Evolutionary conservation across 2,797 vertebrate genomes (phyloP), one percentile per base, ranked within the genome.

Genomic region (Gambusia yucatana): DNA sequence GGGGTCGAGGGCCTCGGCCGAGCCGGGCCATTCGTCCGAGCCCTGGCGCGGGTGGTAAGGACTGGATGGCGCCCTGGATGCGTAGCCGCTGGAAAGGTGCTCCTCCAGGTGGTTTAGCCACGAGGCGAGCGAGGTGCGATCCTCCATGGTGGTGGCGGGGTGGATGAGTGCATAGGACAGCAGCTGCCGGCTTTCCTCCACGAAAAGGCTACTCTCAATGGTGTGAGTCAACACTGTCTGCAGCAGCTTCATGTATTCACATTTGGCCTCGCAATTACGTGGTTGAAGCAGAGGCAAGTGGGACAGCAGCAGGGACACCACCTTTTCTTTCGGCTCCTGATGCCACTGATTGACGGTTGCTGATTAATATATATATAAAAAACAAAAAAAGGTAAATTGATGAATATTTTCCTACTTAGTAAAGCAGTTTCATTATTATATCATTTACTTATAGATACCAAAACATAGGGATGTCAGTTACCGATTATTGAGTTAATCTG

Each of bases 151-250:
- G 93, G 98, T 98, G 88, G 98, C 98, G 0, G 98, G 98, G 89
- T 98, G 98, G 91, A 99, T 99, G 88, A 99, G 98, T n/a, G 98
- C 98, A 0, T 99, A 98, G 82, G 98, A 98, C 6, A 99, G 96
- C 86, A 99, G 96, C 94, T 99, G 98, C 73, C 98, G 95, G 92
- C 97, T 98, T 94, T 99, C 98, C 91, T 99, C 98, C 25, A 98
- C 97, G 89, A 98, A 98, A 85, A 97, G 93, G 87, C 97, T 98
- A 94, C 97, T 97, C 94, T 99, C 98, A 2, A 98, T 98, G 30
- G 97, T 97, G 94, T 98, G 97, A 82, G 97, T 97, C 93, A 99
- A 94, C 83, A 98, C 97, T 88, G 98, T 97, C 94, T 98, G 98
- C 86, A 99, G 95, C 79, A 98, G 95, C 91, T 97, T 97, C 98